Conservation (phyloP, 2,797 vertebrate genomes). For the Phalloptychus januarius region DNA sequence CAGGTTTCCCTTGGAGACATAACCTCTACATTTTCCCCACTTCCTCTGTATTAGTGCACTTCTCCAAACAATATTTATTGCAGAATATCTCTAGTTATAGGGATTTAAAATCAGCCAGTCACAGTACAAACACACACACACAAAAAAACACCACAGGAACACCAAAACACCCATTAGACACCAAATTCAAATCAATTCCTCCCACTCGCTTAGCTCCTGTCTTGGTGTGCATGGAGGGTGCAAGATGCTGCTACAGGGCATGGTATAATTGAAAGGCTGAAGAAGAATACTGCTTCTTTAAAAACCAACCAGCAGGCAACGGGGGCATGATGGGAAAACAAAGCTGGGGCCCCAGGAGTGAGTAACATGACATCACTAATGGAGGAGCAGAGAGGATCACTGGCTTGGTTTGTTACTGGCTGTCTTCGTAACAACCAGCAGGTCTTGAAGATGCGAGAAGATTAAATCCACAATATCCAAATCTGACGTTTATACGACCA, state of each 20-base stretch:
- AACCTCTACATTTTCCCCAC: constrained; percentile 1
- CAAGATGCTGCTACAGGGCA: constrained; percentile 80
- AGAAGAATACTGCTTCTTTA: constrained; percentile 83
- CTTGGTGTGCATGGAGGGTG: constrained; percentile 66
- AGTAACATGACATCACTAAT: constrained; percentile 79
- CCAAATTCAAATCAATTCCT: constrained; percentile 75
- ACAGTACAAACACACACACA: constrained; percentile 50
- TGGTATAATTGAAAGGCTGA: constrained; percentile 85
- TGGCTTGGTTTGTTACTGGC: constrained; percentile 70
- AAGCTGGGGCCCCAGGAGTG: constrained; percentile 75
- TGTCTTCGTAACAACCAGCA: constrained; percentile 64
- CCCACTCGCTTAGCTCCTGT: constrained; percentile 65
- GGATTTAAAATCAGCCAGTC: constrained; percentile 49
- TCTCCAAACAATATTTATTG: constrained; percentile 18
- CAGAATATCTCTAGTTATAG: constrained; percentile 36
- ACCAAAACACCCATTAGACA: constrained; percentile 66
- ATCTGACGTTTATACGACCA: constrained; percentile 47
- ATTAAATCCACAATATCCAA: constrained; percentile 53
- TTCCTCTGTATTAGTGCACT: constrained; percentile 8
- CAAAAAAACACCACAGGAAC: constrained; percentile 42
- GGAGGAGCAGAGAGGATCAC: constrained; percentile 63
- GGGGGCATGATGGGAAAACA: constrained; percentile 81
- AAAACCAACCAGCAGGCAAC: constrained; percentile 81
- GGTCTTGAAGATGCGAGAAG: constrained; percentile 50
- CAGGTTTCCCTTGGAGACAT: constrained; percentile 8